phyloP scores from a whole-genome alignment of 1,140 invertebrate species.

The Diorhabda sublineata region DNA sequence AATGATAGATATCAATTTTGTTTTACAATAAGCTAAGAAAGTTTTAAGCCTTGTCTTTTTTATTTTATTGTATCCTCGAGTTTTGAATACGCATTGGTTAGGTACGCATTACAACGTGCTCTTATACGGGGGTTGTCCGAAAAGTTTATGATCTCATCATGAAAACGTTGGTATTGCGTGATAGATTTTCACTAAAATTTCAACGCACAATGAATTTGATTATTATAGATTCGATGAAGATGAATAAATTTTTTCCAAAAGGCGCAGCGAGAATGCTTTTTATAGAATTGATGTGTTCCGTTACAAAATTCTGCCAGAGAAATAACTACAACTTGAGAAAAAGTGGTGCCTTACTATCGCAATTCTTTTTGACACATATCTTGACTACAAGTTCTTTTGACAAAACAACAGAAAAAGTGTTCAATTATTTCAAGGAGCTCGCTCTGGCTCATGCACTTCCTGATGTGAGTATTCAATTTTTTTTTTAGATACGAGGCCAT shows the following conservation, averaged over 20 bases:
- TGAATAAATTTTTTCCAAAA: slow-evolving; percentile 28
- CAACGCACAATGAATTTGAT: slow-evolving; percentile 6
- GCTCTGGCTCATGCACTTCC: slow-evolving; percentile 36
- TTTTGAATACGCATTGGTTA: no score
- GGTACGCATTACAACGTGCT: no score
- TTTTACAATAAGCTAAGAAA: no score
- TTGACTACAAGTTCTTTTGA: slow-evolving; percentile 36
- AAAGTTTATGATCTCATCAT: no score
- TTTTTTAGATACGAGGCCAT: no score
- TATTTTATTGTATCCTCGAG: no score
- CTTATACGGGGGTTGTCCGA: no score
- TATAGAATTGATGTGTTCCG: slow-evolving; percentile 36
- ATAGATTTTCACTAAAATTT: background rate
- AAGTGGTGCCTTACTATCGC: slow-evolving; percentile 36
- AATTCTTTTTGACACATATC: slow-evolving; percentile 39
- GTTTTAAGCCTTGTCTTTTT: no score
- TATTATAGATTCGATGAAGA: slow-evolving; percentile 26
- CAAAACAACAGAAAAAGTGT: slow-evolving; percentile 38
- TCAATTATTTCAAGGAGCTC: slow-evolving; percentile 40
- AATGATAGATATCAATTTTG: no score
- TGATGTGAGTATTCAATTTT: slow-evolving; percentile 24
- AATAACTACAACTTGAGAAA: slow-evolving; percentile 32
- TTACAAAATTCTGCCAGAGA: slow-evolving; percentile 36
- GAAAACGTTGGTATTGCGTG: no score
- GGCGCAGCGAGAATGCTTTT: slow-evolving; percentile 32